phyloP scores from a whole-genome alignment of 64 coral and sea anemone genomes.

The Porites australiensis region DNA sequence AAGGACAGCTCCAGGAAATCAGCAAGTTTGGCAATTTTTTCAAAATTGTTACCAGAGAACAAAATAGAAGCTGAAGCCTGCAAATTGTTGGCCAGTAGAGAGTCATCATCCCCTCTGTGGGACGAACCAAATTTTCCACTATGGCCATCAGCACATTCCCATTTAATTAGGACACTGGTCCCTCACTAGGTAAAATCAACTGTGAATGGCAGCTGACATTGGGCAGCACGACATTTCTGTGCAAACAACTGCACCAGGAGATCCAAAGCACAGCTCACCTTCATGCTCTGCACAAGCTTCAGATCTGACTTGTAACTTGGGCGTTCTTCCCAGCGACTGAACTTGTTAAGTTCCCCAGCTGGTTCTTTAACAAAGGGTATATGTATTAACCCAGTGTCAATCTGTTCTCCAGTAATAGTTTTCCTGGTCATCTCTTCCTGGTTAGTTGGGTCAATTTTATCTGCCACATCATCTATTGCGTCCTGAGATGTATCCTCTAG shows the following conservation, averaged over 20 bases:
- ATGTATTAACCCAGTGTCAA: neutral
- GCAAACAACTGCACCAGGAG: neutral
- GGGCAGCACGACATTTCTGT: neutral
- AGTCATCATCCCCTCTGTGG: neutral
- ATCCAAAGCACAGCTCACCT: neutral
- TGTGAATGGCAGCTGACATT: neutral
- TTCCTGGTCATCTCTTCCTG: too few species aligned
- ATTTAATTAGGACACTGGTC: neutral
- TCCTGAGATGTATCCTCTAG: neutral
- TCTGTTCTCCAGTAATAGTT: neutral
- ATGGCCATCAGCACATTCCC: neutral
- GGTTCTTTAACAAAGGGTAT: neutral
- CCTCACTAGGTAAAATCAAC: neutral
- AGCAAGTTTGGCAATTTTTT: conserved; percentile 30
- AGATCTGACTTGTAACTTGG: neutral
- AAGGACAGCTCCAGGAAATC: conserved; percentile 40
- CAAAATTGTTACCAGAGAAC: conserved; percentile 17
- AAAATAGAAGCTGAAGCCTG: conserved; percentile 12
- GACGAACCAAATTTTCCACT: neutral
- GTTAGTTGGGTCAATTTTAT: neutral
- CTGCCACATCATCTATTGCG: neutral
- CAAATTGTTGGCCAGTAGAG: conserved; percentile 11
- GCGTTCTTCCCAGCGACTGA: neutral
- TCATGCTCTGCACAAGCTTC: neutral
- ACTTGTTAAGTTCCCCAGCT: neutral